Conservation (phyloP, 2,113 vertebrate species). For the Hylia prasina region DNA sequence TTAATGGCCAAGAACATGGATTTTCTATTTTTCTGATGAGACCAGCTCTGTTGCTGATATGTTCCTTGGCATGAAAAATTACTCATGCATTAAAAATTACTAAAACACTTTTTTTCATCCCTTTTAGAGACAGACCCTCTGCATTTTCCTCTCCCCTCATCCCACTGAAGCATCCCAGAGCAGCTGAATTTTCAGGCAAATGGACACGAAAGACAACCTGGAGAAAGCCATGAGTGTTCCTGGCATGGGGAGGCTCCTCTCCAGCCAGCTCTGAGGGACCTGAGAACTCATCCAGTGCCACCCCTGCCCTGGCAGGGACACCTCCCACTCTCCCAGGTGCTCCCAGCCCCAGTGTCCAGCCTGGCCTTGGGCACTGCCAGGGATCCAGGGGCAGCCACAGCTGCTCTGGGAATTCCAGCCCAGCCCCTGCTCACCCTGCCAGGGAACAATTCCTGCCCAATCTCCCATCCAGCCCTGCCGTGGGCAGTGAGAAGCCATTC, state of each 20-base stretch:
- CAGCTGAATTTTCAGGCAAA: background rate
- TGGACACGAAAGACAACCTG: background rate
- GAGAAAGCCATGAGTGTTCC: background rate
- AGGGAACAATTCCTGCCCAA: background rate
- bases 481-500: background rate
- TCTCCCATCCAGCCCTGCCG: background rate
- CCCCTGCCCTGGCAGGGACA: background rate
- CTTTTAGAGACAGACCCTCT: background rate
- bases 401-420: background rate
- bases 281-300: no score
- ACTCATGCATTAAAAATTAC: background rate
- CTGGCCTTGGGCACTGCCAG: background rate
- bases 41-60: background rate
- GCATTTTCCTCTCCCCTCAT: background rate
- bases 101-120: background rate
- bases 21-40: conserved; percentile 23
- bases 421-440: background rate
- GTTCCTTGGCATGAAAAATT: background rate
- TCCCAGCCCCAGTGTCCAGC: background rate
- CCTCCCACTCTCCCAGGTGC: no score
- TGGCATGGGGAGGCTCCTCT: background rate
- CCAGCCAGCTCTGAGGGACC: background rate
- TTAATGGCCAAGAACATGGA: background rate
- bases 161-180: background rate
- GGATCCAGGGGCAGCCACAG: background rate